Percentiles rank a stretch among this genome's conserved stretches.
These are phyloP conservation scores for Mastomys natalensis DNA, from an alignment of 2,113 vertebrate species.

Conservation along the genomic window DNA sequence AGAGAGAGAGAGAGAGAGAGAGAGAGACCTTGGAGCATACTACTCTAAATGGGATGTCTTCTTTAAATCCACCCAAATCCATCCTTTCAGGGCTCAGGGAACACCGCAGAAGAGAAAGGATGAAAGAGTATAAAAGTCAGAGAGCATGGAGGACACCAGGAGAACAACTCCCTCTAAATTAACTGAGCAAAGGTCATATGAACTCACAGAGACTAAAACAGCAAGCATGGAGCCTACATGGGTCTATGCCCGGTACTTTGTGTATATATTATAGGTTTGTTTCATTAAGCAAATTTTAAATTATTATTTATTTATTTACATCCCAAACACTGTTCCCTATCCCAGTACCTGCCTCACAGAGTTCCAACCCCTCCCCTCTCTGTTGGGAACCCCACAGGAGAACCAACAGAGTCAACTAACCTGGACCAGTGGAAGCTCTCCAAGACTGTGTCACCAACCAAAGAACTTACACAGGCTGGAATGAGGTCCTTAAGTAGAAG, in stretches of 20 bases:
- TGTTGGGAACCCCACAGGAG: too few species aligned
- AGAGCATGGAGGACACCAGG: not conserved
- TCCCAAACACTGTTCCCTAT: too few species aligned
- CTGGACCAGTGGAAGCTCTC: too few species aligned
- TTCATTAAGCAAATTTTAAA: too few species aligned
- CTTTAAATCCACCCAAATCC: not conserved
- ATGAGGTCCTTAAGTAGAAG: too few species aligned
- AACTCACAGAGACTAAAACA: not conserved
- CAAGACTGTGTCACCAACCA: too few species aligned
- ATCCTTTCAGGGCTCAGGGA: not conserved
- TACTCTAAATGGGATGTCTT: not conserved
- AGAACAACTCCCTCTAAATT: not conserved
- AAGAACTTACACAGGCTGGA: too few species aligned
- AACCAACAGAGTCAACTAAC: too few species aligned
- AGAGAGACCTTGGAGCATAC: not conserved
- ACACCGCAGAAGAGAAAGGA: not conserved
- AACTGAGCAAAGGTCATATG: not conserved
- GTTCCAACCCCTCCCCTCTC: too few species aligned
- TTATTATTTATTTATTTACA: too few species aligned
- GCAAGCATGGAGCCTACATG: not conserved
- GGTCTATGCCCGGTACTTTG: not conserved
- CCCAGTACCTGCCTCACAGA: too few species aligned
- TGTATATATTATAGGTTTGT: not conserved
- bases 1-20: too few species aligned
- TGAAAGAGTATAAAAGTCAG: not conserved